These are phyloP conservation scores for Tipula helvola DNA, from an alignment of 2,888 invertebrate genomes.

Conservation along the genomic window DNA sequence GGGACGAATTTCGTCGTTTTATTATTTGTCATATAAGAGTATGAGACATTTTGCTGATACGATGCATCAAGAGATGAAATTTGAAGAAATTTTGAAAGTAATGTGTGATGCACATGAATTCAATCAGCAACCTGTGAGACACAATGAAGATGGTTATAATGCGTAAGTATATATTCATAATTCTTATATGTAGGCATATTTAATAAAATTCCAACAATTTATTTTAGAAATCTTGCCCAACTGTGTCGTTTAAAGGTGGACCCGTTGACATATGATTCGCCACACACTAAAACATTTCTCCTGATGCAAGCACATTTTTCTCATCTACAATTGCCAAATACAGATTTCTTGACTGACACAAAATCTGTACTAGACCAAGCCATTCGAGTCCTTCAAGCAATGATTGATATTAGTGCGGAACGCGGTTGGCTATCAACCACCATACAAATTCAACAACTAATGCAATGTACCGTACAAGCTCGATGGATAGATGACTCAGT, in stretches of 20 bases:
- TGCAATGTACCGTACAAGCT: conserved; percentile 88
- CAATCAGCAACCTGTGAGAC: conserved; percentile 87
- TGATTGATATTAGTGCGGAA: conserved; percentile 89
- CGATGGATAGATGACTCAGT: conserved; percentile 70
- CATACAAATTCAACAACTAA: conserved; percentile 58
- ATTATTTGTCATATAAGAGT: conserved; percentile 88
- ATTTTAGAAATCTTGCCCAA: conserved; percentile 64
- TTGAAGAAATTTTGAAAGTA: conserved; percentile 63
- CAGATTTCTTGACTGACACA: conserved; percentile 92
- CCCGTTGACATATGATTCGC: conserved; percentile 67
- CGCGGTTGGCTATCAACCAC: conserved; percentile 79
- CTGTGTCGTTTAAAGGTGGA: conserved; percentile 61
- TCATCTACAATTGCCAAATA: conserved; percentile 67
- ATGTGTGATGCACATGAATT: conserved; percentile 83
- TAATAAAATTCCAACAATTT: not conserved
- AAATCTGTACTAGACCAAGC: conserved; percentile 96
- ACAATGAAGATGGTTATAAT: conserved; percentile 92
- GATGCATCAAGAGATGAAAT: conserved; percentile 47
- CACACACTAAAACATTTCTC: conserved; percentile 88
- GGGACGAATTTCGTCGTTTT: conserved; percentile 91
- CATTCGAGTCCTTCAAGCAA: conserved; percentile 90
- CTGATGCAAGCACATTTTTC: conserved; percentile 90
- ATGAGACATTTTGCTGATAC: conserved; percentile 68
- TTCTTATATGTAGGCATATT: not conserved
- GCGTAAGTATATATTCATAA: conserved; percentile 42